phyloP scores from a whole-genome alignment of 2,797 vertebrate genomes.

The Tokudaia tokunoshimensis region DNA sequence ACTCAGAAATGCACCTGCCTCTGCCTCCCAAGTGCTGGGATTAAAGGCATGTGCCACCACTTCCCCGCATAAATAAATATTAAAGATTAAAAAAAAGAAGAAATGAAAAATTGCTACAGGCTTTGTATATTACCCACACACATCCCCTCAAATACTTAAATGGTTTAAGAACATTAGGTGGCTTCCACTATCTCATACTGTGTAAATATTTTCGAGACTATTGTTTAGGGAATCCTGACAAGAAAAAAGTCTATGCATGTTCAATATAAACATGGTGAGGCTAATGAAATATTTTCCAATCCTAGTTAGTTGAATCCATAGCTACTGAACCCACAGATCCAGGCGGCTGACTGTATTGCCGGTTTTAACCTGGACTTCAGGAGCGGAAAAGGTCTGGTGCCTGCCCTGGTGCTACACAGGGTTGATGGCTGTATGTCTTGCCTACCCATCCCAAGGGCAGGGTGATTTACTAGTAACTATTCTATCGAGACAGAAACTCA shows the following conservation, averaged over 20 bases:
- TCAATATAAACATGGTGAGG: neutral
- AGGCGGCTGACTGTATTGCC: neutral
- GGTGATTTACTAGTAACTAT: slow-evolving; percentile 56
- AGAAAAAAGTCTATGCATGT: neutral
- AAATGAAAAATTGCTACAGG: neutral
- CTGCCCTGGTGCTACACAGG: neutral
- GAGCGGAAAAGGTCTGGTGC: neutral
- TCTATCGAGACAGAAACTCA: neutral
- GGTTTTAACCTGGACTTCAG: slow-evolving; percentile 16
- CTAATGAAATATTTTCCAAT: neutral
- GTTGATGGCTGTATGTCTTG: neutral
- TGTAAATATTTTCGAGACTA: neutral
- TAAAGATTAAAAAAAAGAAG: neutral
- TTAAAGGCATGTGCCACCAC: no score
- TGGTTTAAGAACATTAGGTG: neutral
- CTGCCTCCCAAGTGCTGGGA: no score
- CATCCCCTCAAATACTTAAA: neutral
- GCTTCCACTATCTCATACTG: neutral
- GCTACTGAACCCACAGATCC: neutral
- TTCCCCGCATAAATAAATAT: no score
- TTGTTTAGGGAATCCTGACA: neutral
- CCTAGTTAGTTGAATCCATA: neutral
- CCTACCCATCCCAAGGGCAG: neutral
- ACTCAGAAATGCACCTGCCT: no score
- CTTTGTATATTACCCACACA: neutral